These are phyloP conservation scores for Sandelia bainsii DNA, from an alignment of 2,797 vertebrate species.

Conservation along the genomic window DNA sequence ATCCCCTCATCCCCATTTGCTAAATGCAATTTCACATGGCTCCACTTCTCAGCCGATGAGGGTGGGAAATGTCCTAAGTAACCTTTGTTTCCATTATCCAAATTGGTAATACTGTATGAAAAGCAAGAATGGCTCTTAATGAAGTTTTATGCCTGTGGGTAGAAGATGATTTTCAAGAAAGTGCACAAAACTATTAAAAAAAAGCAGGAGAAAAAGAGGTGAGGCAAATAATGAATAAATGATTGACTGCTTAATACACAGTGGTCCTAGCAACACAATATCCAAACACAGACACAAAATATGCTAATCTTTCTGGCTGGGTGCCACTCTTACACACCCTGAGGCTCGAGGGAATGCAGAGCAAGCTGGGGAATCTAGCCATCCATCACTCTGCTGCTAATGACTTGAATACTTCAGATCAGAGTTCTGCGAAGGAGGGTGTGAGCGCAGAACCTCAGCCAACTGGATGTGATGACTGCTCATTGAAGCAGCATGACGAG, in stretches of 20 bases:
- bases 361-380: conserved; percentile 7
- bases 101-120: conserved; percentile 24
- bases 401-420: conserved; percentile 12
- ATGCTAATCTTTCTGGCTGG: conserved; percentile 24
- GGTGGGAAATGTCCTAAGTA: conserved; percentile 12
- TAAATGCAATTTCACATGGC: not conserved
- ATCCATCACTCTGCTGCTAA: conserved; percentile 20
- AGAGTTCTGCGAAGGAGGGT: conserved; percentile 5
- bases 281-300: conserved; percentile 44
- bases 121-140: not conserved
- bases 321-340: conserved; percentile 10
- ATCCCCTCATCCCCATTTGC: not conserved
- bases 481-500: conserved; percentile 39
- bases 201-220: conserved; percentile 8
- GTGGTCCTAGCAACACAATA: conserved; percentile 37
- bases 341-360: conserved; percentile 3
- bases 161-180: conserved; percentile 13
- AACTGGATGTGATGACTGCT: conserved; percentile 31
- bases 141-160: conserved; percentile 24
- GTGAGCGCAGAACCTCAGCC: conserved; percentile 15
- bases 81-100: conserved; percentile 41
- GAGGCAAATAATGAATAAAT: conserved; percentile 9
- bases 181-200: not conserved
- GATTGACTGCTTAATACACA: conserved; percentile 10
- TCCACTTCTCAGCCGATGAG: not conserved